Base-by-base conservation (phyloP, 2,888 invertebrate species). In the Drosophila incognita region DNA sequence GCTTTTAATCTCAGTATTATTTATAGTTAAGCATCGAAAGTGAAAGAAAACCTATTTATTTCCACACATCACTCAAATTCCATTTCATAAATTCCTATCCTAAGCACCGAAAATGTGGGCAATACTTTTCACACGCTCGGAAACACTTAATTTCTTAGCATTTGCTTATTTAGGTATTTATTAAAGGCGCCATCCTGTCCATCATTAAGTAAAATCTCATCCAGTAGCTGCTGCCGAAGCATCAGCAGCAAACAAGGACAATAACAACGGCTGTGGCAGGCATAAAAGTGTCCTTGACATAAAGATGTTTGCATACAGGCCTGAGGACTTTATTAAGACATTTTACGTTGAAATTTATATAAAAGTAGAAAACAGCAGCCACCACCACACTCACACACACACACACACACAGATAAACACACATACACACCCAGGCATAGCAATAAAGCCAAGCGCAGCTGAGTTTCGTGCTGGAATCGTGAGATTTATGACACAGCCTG, bases 201-300 rank as follows among this genome's bases (percentile, higher is more conserved):
- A 81, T 72, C 81, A 79, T 79, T 81, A 81, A 72, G 68, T 49
- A 57, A 76, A 78, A 71, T 81, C 65, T 69, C 57, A 58, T 52
- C 42, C 46, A 46, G 7, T 21, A 21, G 46, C 46, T 21, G 46
- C 46, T 21, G 21, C 21, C 7, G 13, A 21, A n/a, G 21, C 21
- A 42, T 27, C 15, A 3, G 58, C 64, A 65, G 51, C 62, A 52
- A 58, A 52, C 36, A 68, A 60, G 48, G 52, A 57, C 62, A 75
- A 76, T 53, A 66, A 69, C 77, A 63, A 67, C 82, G 69, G 81
- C 81, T 86, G 86, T 56, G 79, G 61, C 76, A 73, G 77, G 75
- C 83, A 87, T 89, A 82, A 88, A 90, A 91, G 63, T 90, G 89
- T 90, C 88, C 88, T 91, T 90, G 88, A 83, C 87, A 88, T 84